phyloP scores from a whole-genome alignment of 2,113 vertebrate species.

The Vulpes lagopus region DNA sequence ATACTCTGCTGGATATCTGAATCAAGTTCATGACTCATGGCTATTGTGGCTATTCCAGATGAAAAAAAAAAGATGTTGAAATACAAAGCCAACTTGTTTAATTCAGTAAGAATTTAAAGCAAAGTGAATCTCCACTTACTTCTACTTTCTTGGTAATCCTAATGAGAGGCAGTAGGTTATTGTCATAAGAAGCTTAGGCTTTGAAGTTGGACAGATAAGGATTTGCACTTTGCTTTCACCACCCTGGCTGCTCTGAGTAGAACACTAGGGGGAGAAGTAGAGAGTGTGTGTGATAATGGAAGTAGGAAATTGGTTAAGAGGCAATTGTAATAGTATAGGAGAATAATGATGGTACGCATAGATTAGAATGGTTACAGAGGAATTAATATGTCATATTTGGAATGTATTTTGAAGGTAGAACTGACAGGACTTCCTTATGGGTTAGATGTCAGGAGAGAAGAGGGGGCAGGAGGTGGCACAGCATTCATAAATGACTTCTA shows the following conservation, averaged over 20 bases:
- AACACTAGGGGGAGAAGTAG: neutral
- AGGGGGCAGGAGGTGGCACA: neutral
- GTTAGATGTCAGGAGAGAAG: neutral
- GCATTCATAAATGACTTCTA: neutral
- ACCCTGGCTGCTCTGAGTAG: conserved; percentile 11
- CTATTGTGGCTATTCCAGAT: conserved; percentile 28
- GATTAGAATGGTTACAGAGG: neutral
- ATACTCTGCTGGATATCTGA: neutral
- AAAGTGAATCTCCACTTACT: conserved; percentile 26
- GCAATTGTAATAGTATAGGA: neutral
- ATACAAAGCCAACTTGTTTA: neutral
- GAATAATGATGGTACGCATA: neutral
- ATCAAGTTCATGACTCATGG: conserved; percentile 15
- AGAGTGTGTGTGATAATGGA: neutral
- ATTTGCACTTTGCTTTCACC: neutral
- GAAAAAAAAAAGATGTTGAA: neutral
- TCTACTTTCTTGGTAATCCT: neutral
- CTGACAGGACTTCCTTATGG: neutral
- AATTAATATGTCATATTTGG: neutral
- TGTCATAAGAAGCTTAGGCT: conserved; percentile 31
- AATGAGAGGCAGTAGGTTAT: neutral
- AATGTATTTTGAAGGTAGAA: conserved; percentile 23
- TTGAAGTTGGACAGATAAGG: neutral
- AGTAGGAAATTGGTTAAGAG: conserved; percentile 9
- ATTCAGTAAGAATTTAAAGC: conserved; percentile 23